Conservation (phyloP, 2,797 vertebrate species). For the Sebastes hubbsi region DNA sequence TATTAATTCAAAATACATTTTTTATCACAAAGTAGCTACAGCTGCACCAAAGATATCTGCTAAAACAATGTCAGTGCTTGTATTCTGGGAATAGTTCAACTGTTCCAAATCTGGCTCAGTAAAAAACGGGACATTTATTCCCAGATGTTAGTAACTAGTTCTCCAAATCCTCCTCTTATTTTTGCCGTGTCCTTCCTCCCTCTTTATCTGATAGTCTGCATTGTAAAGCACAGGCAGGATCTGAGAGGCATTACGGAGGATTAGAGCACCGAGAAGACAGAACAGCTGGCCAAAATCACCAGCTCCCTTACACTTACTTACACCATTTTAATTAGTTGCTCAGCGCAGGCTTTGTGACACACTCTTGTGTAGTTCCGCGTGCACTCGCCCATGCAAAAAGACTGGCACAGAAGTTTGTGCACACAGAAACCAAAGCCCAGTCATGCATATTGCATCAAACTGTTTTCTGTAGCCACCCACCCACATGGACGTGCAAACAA, state of each 20-base stretch:
- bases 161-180: constrained; percentile 42
- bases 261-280: constrained; percentile 52
- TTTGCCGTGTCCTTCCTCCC: neutral
- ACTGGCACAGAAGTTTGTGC: neutral
- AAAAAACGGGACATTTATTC: constrained; percentile 51
- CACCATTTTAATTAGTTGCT: constrained; percentile 66
- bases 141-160: constrained; percentile 49
- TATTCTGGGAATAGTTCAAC: constrained; percentile 35
- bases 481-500: constrained; percentile 35
- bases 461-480: constrained; percentile 28
- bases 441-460: constrained; percentile 47
- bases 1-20: constrained; percentile 9
- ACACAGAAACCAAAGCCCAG: neutral
- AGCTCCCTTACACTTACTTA: constrained; percentile 52
- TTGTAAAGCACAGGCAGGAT: constrained; percentile 43
- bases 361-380: constrained; percentile 1
- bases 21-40: neutral
- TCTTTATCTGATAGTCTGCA: constrained; percentile 28
- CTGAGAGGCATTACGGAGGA: constrained; percentile 46
- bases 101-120: constrained; percentile 30
- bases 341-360: constrained; percentile 21
- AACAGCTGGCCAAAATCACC: constrained; percentile 71
- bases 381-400: neutral
- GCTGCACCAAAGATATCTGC: constrained; percentile 4
- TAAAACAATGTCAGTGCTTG: constrained; percentile 40